Evolutionary conservation across 2,113 vertebrate species (phyloP), one percentile per base, ranked within the genome.

Genomic region (Misgurnus mizolepis): DNA sequence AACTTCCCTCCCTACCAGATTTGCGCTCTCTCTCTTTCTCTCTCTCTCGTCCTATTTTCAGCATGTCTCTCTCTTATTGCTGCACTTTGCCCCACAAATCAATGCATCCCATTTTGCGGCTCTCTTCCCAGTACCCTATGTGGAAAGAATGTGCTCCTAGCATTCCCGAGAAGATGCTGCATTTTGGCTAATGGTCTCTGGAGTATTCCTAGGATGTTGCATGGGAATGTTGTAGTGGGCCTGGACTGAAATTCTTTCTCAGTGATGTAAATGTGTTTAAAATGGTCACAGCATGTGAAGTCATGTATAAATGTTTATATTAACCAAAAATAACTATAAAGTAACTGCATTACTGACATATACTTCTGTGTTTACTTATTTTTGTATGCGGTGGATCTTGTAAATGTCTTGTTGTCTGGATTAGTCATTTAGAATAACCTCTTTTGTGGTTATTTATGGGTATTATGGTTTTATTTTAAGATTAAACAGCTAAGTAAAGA

Each of bases 141-240:
- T 87, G 85, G 81, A 90, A 88, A 82, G 78, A 89, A 89, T 86
- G 79, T 82, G 75, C 84, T 85, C 74, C 74, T 69, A 87, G 85
- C 84, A 85, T 92, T 90, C 89, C 90, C 87, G 75, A 88, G 86
- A 88, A 88, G 89, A 85, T 83, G 80, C 85, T 87, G 85, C 80
- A 71, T 85, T 84, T 83, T 82, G 81, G 88, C 85, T 85, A 86
- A 64, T 85, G 86, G 87, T 86, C 88, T 80, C 80, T 78, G 87
- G 84, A 73, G 61, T 55, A 67, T 67, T 83, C 22, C 73, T 67
- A 53, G 58, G 56, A 45, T 45, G 22, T 56, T 45, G 50, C 40
- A 66, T 64, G 40, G 15, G 47, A 34, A 15, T 55, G 58, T 49
- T n/a, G 67, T 56, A 61, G 41, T 62, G 18, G 56, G 11, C 56